Evolutionary conservation across 2,797 vertebrate genomes (phyloP), one percentile per base, ranked within the genome.

Genomic region (Peromyscus eremicus): DNA sequence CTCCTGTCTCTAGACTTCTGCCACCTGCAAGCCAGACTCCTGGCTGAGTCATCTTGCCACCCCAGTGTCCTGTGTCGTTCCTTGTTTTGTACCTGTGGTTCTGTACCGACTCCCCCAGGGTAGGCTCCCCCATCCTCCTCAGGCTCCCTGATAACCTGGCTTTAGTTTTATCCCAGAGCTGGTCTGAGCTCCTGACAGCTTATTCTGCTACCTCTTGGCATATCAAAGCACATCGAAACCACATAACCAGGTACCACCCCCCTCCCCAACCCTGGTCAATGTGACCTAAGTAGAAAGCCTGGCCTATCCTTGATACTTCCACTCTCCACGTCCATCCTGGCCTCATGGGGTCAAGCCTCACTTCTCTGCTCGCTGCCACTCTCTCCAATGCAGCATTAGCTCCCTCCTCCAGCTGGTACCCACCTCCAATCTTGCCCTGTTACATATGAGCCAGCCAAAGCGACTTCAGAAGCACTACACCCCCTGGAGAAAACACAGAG

Each of bases 191-290:
- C 49, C 55, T 52, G 17, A 4, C 11, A 40, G 40, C 29, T 46
- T 66, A 10, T 13, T 37, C 80, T 23, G n/a, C 80, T 64, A 23
- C 66, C 34, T 84, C 29, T 40, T 49, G 40, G 34, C 21, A 6
- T 55, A 94, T 84, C 64, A 95, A 64, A 76, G 43, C 6, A 66
- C 49, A 40, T 77, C 46, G 68, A 60, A 71, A 37, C 62, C 76
- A 23, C 2, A 4, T 3, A 52, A 87, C 40, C 71, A 79, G 27
- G 62, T 1, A 3, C 81, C 64, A n/a, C 0, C 0, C 25, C 1
- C 17, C 37, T n/a, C 34, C 46, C 12, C 43, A 27, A 2, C 46
- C 82, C 71, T 80, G 29, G 40, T 37, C 62, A 70, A 5, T 49
- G 21, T 25, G 87, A 43, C n/a, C 32, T 57, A 76, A 68, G 77